Percentiles rank a stretch among this genome's conserved stretches.
These are phyloP conservation scores for Pangasius djambal DNA, from an alignment of 2,797 vertebrate genomes.

Conservation along the genomic window DNA sequence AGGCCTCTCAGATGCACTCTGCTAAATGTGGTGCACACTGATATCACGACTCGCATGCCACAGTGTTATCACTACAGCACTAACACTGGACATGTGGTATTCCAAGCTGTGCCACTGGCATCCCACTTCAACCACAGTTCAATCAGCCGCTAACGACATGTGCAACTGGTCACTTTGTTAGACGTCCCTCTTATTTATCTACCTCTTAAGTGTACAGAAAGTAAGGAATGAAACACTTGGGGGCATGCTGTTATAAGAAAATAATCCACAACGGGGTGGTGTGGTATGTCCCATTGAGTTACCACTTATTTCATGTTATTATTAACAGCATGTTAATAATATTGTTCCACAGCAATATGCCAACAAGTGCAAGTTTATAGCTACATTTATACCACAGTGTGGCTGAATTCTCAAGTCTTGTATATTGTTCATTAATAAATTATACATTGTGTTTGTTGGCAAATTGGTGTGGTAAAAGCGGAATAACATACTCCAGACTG, in stretches of 20 bases:
- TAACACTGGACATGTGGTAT: not conserved
- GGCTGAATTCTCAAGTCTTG: not conserved
- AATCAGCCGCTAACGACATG: not conserved
- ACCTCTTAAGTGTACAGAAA: not conserved
- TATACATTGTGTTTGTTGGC: not conserved
- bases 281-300: not conserved
- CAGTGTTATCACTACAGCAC: not conserved
- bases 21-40: not conserved
- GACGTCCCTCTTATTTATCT: not conserved
- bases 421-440: not conserved
- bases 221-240: not conserved
- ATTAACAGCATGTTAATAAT: too few species aligned
- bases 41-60: not conserved
- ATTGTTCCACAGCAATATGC: too few species aligned
- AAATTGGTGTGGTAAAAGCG: not conserved
- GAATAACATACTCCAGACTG: not conserved
- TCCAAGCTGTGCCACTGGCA: not conserved
- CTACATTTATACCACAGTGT: not conserved
- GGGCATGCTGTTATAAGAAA: not conserved
- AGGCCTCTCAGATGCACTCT: not conserved
- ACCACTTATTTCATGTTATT: too few species aligned
- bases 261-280: not conserved
- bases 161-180: not conserved
- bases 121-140: not conserved
- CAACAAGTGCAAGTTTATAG: not conserved